Evolutionary conservation across 2,888 invertebrate species (phyloP).

Genomic region (Ecliptopera silaceata): DNA sequence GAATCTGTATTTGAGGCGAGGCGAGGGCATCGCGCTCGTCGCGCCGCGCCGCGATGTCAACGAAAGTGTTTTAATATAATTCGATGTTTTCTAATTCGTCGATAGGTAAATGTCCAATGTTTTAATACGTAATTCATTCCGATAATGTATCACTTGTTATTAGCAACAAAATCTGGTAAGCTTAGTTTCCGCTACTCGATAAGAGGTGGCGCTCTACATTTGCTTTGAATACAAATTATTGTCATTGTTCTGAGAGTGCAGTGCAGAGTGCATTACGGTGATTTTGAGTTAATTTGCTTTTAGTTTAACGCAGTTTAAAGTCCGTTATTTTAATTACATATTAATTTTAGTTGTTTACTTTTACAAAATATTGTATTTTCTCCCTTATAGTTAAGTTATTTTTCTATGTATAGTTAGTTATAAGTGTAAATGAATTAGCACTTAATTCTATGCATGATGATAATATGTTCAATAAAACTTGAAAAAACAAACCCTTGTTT

Average conservation of each 20-base stretch:
- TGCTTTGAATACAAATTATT: constrained; percentile 48
- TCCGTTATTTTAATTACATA: constrained; percentile 69
- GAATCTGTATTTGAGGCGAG: constrained; percentile 67
- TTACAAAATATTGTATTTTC: constrained; percentile 81
- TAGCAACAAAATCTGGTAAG: constrained; percentile 41
- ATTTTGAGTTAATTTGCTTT: constrained; percentile 73
- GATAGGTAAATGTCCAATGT: constrained; percentile 62
- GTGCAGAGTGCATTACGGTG: constrained; percentile 67
- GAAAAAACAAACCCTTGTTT: constrained; percentile 71
- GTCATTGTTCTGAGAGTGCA: constrained; percentile 70
- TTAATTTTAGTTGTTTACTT: constrained; percentile 75
- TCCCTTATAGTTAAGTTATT: constrained; percentile 81
- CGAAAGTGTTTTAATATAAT: constrained; percentile 56
- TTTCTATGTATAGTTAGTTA: constrained; percentile 83
- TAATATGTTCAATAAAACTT: constrained; percentile 81
- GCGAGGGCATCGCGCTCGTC: constrained; percentile 51
- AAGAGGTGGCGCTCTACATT: constrained; percentile 51
- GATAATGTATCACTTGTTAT: constrained; percentile 40
- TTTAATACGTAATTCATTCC: constrained; percentile 65
- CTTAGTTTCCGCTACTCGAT: constrained; percentile 46
- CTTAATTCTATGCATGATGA: constrained; percentile 83
- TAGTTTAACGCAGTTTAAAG: constrained; percentile 73
- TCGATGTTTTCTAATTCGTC: constrained; percentile 68
- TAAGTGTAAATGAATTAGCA: constrained; percentile 83
- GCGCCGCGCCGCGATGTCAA: constrained; percentile 38